Evolutionary conservation across 2,113 vertebrate species (phyloP).

Genomic region (Nycticebus coucang): DNA sequence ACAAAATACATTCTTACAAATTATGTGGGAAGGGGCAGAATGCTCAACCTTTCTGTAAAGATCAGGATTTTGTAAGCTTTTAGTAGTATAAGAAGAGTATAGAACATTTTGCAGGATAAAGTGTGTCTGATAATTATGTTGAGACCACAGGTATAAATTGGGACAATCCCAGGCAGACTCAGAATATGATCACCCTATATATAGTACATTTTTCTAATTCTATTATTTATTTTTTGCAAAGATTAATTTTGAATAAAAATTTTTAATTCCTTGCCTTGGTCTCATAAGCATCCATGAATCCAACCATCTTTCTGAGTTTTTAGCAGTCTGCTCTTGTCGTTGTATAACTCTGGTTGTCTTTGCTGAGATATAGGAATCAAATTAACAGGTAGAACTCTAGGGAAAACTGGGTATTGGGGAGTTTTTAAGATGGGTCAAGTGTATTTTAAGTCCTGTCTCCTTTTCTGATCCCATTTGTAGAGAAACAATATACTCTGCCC

Average conservation of each 20-base stretch:
- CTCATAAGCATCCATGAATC: not conserved
- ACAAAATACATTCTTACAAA: not conserved
- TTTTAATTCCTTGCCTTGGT: not conserved
- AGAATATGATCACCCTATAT: not conserved
- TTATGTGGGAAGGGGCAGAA: not conserved
- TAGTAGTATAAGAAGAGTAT: not conserved
- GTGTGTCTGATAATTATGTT: not conserved
- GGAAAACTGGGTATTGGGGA: not conserved
- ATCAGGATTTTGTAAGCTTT: not conserved
- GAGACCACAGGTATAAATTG: not conserved
- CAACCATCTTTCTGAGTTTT: not conserved
- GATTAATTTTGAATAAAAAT: not conserved
- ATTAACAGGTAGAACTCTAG: not conserved
- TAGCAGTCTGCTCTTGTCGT: not conserved
- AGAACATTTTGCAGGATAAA: not conserved
- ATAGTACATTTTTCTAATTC: not conserved
- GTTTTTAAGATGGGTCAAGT: not conserved
- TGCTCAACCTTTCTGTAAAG: not conserved
- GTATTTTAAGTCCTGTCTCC: not conserved
- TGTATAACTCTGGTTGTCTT: not conserved
- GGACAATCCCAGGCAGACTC: not conserved
- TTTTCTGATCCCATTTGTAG: not conserved
- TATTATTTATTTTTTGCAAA: not conserved
- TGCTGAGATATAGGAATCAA: not conserved
- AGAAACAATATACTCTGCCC: slow-evolving; percentile 8